Conservation (phyloP, 2,797 vertebrate species). For the Petrocephalus schoutedeni region DNA sequence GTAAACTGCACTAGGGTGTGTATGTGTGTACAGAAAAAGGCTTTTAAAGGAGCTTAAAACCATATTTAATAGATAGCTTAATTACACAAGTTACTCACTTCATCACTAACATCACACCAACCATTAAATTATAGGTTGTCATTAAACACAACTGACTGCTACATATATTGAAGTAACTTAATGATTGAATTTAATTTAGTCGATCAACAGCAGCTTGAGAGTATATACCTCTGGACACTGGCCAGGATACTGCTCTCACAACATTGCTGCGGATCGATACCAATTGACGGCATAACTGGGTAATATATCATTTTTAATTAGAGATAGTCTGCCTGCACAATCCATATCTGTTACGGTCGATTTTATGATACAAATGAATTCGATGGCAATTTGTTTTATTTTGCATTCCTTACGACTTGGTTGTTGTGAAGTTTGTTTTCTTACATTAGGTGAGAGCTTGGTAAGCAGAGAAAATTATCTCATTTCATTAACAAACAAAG, state of each 20-base stretch:
- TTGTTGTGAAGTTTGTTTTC: not conserved
- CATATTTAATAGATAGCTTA: not conserved
- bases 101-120: not conserved
- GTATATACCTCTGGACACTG: not conserved
- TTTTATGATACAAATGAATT: not conserved
- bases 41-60: not conserved
- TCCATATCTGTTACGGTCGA: not conserved
- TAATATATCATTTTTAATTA: constrained; percentile 24
- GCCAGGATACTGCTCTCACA: not conserved
- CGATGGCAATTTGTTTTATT: constrained; percentile 1
- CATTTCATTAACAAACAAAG: not conserved
- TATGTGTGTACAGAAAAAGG: not conserved
- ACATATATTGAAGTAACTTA: not conserved
- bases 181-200: constrained; percentile 16
- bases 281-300: not conserved
- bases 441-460: not conserved
- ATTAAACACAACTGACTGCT: constrained; percentile 19
- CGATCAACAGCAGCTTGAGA: not conserved
- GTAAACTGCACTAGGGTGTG: not conserved
- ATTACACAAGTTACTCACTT: not conserved
- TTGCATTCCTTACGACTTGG: not conserved
- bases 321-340: not conserved
- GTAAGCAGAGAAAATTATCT: not conserved
- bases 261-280: not conserved
- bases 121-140: not conserved